Percentiles rank a stretch among this genome's conserved stretches.
Conservation (phyloP, 2,888 invertebrate genomes). For the Eugnorisma glareosa region DNA sequence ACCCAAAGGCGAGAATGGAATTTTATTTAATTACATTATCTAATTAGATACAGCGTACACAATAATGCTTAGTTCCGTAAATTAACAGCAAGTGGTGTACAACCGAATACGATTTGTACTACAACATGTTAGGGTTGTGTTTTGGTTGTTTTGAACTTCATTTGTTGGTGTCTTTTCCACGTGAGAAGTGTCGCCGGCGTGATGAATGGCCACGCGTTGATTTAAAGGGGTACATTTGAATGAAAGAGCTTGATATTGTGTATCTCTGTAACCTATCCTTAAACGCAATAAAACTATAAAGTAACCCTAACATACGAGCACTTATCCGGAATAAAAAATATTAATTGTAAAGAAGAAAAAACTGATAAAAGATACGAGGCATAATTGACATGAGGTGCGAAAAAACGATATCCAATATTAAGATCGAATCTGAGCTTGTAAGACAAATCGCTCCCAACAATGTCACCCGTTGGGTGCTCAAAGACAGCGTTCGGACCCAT, state of each 20-base stretch:
- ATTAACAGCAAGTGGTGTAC: constrained; percentile 62
- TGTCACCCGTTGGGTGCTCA: constrained; percentile 87
- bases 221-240: constrained; percentile 86
- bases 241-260: constrained; percentile 78
- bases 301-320: constrained; percentile 66
- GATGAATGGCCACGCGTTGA: constrained; percentile 86
- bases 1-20: constrained; percentile 85
- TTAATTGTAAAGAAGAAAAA: constrained; percentile 46
- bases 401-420: constrained; percentile 82
- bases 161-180: constrained; percentile 73
- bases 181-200: constrained; percentile 81
- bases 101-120: constrained; percentile 61
- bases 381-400: constrained; percentile 83
- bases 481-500: constrained; percentile 79
- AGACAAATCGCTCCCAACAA: constrained; percentile 87
- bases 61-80: constrained; percentile 83
- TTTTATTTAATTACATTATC: constrained; percentile 85
- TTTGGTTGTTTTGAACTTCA: constrained; percentile 69
- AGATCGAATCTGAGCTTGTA: constrained; percentile 85
- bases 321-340: constrained; percentile 58
- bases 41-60: constrained; percentile 86
- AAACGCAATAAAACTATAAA: constrained; percentile 84
- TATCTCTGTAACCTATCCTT: constrained; percentile 77
- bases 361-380: constrained; percentile 58
- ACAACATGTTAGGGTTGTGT: constrained; percentile 68